Base-by-base conservation (phyloP, 2,113 vertebrate species). In the Ptyas mucosa region DNA sequence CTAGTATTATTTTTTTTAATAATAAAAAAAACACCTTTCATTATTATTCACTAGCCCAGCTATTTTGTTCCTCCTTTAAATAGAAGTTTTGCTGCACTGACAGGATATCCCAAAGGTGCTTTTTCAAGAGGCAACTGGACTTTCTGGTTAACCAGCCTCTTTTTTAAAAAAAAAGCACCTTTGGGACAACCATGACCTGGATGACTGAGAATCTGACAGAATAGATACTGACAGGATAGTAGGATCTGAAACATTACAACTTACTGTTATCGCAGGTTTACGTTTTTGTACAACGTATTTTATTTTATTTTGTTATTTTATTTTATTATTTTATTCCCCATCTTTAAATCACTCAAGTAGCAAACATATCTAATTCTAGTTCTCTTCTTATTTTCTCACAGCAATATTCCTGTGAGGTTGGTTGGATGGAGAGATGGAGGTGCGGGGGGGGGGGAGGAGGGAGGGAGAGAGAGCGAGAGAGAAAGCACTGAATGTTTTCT, bases 261-360 rank as follows among this genome's bases (percentile, higher is more conserved):
- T 94, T 92, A n/a, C 93, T 97, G 61, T 69, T 95, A 88, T 64
- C 89, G 43, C 92, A 95, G 93, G 43, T 96, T 97, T 96, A 92
- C 91, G 43, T 85, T 57, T 93, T 93, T 92, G n/a, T 57, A 51
- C 39, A 58, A 93, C 92, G 92, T 85, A 55, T 15, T n/a, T 69
- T 69, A 14, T 57, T 14, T 14, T 64, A 14, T 57, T 14, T n/a
- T 64, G 53, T 64, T 64, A 64, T 64, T n/a, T 64, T 12, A 64
- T 64, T 23, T 58, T 57, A 2, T 58, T 58, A 58, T 58, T 58
- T 58, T 21, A 21, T 57, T 57, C 24, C 26, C 61, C 4, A 64
- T 14, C 61, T 64, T 64, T 64, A n/a, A 58, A 58, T 24, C 24
- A 29, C 26, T 64, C 11, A 64, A 64, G 61, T 14, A n/a, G 11